These are phyloP conservation scores for Popillia japonica DNA, from an alignment of 1,140 invertebrate genomes.

Conservation along the genomic window DNA sequence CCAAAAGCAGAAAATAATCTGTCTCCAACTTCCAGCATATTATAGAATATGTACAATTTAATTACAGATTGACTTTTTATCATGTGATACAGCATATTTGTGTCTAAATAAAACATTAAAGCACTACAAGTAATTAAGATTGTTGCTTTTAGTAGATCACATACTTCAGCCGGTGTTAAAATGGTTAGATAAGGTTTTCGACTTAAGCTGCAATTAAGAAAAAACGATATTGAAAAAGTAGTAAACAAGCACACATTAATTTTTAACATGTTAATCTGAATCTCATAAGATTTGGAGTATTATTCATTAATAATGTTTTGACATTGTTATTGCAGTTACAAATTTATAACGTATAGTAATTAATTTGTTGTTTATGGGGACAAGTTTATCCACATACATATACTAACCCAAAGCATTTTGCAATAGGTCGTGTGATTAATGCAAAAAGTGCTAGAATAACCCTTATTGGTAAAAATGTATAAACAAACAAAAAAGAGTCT, in stretches of 20 bases:
- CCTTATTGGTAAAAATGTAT: constrained; percentile 95
- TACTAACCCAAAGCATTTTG: constrained; percentile 74
- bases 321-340: no score
- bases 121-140: constrained; percentile 86
- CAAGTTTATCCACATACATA: no score
- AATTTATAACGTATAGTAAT: no score
- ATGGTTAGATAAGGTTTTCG: constrained; percentile 42
- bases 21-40: constrained; percentile 99
- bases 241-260: not conserved
- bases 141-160: constrained; percentile 93
- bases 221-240: not conserved
- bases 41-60: constrained; percentile 99
- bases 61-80: constrained; percentile 99
- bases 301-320: no score
- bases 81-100: constrained; percentile 98
- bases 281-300: no score
- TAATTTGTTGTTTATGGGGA: no score
- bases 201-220: constrained; percentile 15
- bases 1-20: constrained; percentile 96
- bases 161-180: constrained; percentile 91
- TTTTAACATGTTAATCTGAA: no score
- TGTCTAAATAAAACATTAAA: constrained; percentile 91
- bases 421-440: constrained; percentile 75
- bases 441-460: constrained; percentile 88
- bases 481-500: constrained; percentile 98